phyloP scores from a whole-genome alignment of 2,113 vertebrate species.

The Pollimyrus isidori region DNA sequence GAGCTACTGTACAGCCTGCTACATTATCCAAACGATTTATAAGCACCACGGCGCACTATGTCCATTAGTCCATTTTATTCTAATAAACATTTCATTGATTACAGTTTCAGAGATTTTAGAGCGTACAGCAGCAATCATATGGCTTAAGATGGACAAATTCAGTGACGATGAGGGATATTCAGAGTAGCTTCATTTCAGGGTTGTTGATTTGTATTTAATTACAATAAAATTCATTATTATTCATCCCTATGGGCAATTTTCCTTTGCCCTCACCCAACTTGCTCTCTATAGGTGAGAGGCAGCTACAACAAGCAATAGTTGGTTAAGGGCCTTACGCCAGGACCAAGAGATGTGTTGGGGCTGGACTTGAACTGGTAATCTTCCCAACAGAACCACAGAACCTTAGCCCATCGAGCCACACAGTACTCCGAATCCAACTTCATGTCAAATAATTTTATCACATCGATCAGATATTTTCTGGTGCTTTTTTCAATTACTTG shows the following conservation, averaged over 20 bases:
- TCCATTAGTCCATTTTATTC: not conserved
- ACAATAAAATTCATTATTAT: too few relatives aligned
- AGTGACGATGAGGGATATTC: not conserved
- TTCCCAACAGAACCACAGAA: too few relatives aligned
- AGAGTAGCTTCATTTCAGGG: not conserved
- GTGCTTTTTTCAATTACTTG: not conserved
- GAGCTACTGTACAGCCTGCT: not conserved
- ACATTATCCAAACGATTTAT: not conserved
- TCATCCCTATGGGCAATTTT: too few relatives aligned
- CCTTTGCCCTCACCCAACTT: too few relatives aligned
- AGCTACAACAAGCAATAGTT: too few relatives aligned
- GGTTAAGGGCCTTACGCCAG: too few relatives aligned
- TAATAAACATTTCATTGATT: not conserved
- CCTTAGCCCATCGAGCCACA: too few relatives aligned
- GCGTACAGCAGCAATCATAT: not conserved
- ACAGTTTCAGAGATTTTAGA: not conserved
- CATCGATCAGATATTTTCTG: not conserved
- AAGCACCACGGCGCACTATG: not conserved
- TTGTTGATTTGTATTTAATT: not conserved
- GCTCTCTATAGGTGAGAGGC: too few relatives aligned
- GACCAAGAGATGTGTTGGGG: too few relatives aligned
- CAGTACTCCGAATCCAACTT: too few relatives aligned
- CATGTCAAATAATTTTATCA: too few relatives aligned
- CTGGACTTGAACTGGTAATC: too few relatives aligned
- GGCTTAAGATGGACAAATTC: not conserved